Evolutionary conservation across 2,797 vertebrate species (phyloP).

Genomic region (Thunnus albacares): DNA sequence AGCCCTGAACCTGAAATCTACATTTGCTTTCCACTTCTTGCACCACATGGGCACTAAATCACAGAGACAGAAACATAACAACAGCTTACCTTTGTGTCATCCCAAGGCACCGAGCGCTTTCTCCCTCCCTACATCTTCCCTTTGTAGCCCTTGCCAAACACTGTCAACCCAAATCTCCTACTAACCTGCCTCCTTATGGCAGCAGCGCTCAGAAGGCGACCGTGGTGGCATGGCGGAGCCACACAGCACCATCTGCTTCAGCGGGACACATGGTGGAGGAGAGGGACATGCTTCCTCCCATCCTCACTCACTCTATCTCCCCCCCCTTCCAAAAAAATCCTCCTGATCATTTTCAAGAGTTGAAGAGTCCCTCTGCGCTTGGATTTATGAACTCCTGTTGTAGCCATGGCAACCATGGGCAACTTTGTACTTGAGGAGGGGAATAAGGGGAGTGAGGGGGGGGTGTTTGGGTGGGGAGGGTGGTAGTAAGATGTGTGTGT

Average conservation of each 20-base stretch:
- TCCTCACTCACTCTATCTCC: conserved; percentile 44
- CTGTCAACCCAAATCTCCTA: conserved; percentile 80
- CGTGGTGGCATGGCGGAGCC: conserved; percentile 63
- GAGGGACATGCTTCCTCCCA: conserved; percentile 57
- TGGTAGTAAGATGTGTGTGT: conserved; percentile 39
- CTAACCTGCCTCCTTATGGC: conserved; percentile 83
- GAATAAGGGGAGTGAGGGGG: conserved; percentile 24
- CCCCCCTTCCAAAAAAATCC: conserved; percentile 50
- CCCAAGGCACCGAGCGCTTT: conserved; percentile 62
- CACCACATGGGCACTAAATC: conserved; percentile 74
- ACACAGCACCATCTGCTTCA: conserved; percentile 78
- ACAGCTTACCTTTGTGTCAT: conserved; percentile 79
- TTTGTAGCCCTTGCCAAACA: conserved; percentile 83
- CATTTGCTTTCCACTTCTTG: conserved; percentile 58
- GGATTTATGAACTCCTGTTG: conserved; percentile 74
- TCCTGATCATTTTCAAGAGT: conserved; percentile 72
- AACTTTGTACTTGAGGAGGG: conserved; percentile 75
- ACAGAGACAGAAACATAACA: conserved; percentile 77
- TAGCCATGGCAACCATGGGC: conserved; percentile 76
- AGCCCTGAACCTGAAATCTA: conserved; percentile 56
- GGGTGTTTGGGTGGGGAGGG: conserved; percentile 51
- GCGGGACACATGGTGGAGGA: conserved; percentile 56
- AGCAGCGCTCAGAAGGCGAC: conserved; percentile 60
- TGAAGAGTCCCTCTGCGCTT: conserved; percentile 69
- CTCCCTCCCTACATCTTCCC: conserved; percentile 70